A percentile compares a stretch with the other conserved stretches of the same genome.
These are phyloP conservation scores for Xiphophorus hellerii DNA, from an alignment of 2,113 vertebrate genomes.

Conservation along the genomic window DNA sequence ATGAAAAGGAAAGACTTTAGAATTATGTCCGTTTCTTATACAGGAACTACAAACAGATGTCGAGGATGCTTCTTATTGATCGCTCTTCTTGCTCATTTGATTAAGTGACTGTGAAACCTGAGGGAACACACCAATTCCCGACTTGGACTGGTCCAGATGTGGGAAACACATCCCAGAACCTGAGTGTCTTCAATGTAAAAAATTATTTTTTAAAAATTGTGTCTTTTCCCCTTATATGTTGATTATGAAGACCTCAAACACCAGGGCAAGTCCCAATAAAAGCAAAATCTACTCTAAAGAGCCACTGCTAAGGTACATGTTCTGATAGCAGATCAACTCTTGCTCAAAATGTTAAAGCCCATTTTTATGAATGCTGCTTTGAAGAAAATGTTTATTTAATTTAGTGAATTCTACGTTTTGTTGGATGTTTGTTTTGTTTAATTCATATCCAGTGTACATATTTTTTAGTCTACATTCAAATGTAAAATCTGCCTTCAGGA, in stretches of 20 bases:
- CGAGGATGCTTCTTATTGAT: conserved; percentile 25
- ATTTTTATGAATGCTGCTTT: conserved; percentile 1
- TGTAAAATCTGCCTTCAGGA: too few species aligned
- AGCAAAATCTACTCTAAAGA: background rate
- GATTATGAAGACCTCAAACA: background rate
- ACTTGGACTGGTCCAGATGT: conserved; percentile 9
- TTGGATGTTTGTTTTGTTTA: too few species aligned
- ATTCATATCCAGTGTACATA: too few species aligned
- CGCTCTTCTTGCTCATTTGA: conserved; percentile 28
- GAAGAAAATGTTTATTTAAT: background rate
- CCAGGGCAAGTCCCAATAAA: background rate
- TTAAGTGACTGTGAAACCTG: background rate
- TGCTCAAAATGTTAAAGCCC: too few species aligned
- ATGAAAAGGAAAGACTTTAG: background rate
- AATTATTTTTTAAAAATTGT: background rate
- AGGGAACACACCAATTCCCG: background rate
- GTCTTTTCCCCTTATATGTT: background rate
- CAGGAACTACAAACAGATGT: conserved; percentile 47
- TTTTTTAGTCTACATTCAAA: too few species aligned
- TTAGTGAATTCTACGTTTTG: background rate
- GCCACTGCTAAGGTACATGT: conserved; percentile 43
- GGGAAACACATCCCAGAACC: background rate
- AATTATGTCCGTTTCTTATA: background rate
- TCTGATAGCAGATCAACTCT: background rate
- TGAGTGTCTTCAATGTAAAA: background rate